Evolutionary conservation across 2,888 invertebrate genomes (phyloP).

Genomic region (Chirona hameri): DNA sequence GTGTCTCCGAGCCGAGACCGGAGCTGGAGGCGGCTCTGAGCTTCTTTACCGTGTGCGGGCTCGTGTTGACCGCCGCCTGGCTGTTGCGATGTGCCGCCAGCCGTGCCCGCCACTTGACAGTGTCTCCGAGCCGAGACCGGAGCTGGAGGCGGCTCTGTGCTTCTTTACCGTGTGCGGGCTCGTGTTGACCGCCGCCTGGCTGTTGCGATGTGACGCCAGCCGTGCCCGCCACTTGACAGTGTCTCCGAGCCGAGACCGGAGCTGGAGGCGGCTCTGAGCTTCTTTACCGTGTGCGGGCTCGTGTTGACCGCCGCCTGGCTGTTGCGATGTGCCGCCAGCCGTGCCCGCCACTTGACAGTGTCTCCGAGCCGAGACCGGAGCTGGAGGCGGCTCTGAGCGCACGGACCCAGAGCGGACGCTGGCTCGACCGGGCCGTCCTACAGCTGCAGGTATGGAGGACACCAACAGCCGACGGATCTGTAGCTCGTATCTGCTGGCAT

Average conservation of each 20-base stretch:
- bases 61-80: too few species aligned
- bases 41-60: not conserved
- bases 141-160: not conserved
- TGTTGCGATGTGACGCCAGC: too few species aligned
- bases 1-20: not conserved
- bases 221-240: too few species aligned
- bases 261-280: not conserved
- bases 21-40: not conserved
- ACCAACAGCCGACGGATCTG: too few species aligned
- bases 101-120: too few species aligned
- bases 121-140: not conserved
- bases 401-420: not conserved
- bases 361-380: not conserved
- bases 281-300: not conserved
- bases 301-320: too few species aligned
- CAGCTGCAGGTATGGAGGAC: not conserved
- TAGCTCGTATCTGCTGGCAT: too few species aligned
- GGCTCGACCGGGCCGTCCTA: not conserved
- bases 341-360: not conserved
- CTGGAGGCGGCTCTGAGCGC: not conserved
- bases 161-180: not conserved
- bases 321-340: not conserved
- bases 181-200: too few species aligned
- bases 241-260: not conserved
- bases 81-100: too few species aligned